Conservation (phyloP, 2,113 vertebrate species). For the Indri indri region DNA sequence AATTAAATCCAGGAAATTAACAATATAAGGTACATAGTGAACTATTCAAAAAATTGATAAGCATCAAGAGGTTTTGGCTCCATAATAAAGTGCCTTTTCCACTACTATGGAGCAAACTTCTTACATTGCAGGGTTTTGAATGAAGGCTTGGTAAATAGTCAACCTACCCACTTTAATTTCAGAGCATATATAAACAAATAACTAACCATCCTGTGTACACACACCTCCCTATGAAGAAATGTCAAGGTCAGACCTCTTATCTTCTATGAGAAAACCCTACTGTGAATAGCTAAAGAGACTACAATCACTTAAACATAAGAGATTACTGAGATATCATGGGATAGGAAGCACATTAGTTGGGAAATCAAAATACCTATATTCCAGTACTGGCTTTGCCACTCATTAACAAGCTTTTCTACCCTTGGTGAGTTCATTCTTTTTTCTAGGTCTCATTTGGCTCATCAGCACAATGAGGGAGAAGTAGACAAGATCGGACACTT, state of each 20-base stretch:
- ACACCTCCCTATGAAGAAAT: not conserved
- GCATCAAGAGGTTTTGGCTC: not conserved
- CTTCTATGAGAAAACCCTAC: constrained; percentile 16
- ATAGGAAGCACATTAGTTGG: not conserved
- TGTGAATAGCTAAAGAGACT: not conserved
- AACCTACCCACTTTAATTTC: not conserved
- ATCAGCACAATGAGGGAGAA: not conserved
- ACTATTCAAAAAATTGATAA: not conserved
- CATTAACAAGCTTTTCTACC: not conserved
- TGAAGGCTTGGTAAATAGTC: not conserved
- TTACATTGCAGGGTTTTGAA: not conserved
- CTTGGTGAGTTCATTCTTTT: not conserved
- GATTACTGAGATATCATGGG: not conserved
- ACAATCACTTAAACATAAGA: not conserved
- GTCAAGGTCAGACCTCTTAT: constrained; percentile 1
- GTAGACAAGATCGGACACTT: not conserved
- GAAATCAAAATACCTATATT: constrained; percentile 19
- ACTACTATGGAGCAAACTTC: not conserved
- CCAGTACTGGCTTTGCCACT: not conserved
- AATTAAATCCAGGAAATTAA: not conserved
- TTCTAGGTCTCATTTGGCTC: not conserved
- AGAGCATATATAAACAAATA: not conserved
- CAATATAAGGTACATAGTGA: not conserved
- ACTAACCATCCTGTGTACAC: not conserved
- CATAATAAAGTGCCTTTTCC: not conserved